phyloP scores from a whole-genome alignment of 2,113 vertebrate species.

The western clawed frog (Xenopus tropicalis) region DNA sequence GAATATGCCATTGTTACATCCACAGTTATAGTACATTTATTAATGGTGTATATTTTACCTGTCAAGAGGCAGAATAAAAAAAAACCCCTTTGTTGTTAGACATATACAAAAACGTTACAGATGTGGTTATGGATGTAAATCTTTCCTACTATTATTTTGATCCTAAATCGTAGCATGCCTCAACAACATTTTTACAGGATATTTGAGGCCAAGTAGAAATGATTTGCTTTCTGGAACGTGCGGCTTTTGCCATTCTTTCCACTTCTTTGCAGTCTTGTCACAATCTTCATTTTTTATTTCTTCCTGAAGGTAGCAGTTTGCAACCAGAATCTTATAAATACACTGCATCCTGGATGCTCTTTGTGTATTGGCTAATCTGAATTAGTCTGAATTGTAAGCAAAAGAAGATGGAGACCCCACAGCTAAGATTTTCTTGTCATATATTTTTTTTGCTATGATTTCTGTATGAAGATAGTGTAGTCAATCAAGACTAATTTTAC shows the following conservation, averaged over 20 bases:
- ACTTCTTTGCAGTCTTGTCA: constrained; percentile 4
- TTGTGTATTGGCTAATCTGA: constrained; percentile 42
- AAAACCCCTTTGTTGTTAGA: constrained; percentile 6
- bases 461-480: constrained; percentile 56
- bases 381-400: constrained; percentile 47
- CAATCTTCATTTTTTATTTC: constrained; percentile 46
- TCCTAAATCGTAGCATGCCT: constrained; percentile 41
- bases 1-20: constrained; percentile 55
- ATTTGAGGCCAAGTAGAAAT: constrained; percentile 51
- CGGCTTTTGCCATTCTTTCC: background rate
- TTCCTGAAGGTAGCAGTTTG: constrained; percentile 49
- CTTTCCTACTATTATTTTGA: constrained; percentile 40
- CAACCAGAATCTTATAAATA: constrained; percentile 44
- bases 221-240: constrained; percentile 32
- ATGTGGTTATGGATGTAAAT: constrained; percentile 3
- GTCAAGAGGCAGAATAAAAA: constrained; percentile 34
- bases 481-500: constrained; percentile 61
- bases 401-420: constrained; percentile 34
- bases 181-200: background rate
- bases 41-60: constrained; percentile 53
- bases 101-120: background rate
- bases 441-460: constrained; percentile 46
- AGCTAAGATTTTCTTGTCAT: constrained; percentile 41
- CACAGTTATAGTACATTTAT: constrained; percentile 50
- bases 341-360: background rate